phyloP scores from a whole-genome alignment of 1,140 invertebrate genomes.

The Drosophila kepulauana region DNA sequence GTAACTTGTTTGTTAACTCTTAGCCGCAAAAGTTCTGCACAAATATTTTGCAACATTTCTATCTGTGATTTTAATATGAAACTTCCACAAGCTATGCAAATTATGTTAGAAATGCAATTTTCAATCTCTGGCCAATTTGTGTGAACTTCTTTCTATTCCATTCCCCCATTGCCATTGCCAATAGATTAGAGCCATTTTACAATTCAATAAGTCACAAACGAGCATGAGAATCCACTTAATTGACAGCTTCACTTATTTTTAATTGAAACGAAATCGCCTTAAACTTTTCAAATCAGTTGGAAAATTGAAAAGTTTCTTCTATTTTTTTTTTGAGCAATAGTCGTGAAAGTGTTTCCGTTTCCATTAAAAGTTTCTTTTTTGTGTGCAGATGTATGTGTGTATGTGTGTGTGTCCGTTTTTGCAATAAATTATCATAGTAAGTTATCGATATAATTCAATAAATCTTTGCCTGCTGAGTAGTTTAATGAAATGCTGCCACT shows the following conservation, averaged over 20 bases:
- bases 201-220: conserved; percentile 1
- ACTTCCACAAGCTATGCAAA: conserved; percentile 12
- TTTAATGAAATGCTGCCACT: not conserved
- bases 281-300: conserved; percentile 18
- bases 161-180: not conserved
- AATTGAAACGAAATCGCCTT: conserved; percentile 28
- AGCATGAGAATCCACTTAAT: conserved; percentile 18
- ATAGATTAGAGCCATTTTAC: conserved; percentile 15
- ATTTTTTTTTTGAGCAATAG: not conserved
- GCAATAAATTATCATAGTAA: not conserved
- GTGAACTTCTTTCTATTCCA: not conserved
- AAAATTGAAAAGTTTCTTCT: conserved; percentile 5
- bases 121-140: not conserved
- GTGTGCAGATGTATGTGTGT: no score
- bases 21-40: conserved; percentile 13
- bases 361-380: not conserved
- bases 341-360: not conserved
- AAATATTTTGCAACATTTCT: conserved; percentile 31
- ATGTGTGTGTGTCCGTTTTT: no score
- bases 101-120: conserved; percentile 4
- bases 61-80: not conserved
- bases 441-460: conserved; percentile 4
- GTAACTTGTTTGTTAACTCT: conserved; percentile 12
- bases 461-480: conserved; percentile 9
- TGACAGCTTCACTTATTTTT: conserved; percentile 19